Conservation (phyloP, 2,888 invertebrate genomes). For the Mellilla xanthometata region DNA sequence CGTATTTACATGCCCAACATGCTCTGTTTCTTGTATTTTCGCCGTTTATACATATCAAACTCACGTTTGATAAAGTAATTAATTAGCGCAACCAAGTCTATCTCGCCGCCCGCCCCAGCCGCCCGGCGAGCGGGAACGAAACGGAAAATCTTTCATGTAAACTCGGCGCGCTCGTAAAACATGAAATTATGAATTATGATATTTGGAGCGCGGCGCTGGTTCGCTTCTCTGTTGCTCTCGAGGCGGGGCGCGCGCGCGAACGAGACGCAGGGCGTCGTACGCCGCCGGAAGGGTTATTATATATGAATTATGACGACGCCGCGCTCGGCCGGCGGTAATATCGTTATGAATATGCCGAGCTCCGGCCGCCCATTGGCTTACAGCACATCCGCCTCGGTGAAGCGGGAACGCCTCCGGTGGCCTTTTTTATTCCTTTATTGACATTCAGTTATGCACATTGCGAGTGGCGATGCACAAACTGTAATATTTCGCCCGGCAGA, state of each 20-base stretch:
- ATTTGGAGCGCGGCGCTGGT: conserved; percentile 50
- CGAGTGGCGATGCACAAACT: conserved; percentile 78
- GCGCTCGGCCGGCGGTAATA: conserved; percentile 79
- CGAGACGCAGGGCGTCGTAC: conserved; percentile 69
- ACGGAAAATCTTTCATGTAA: conserved; percentile 53
- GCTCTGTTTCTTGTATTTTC: conserved; percentile 52
- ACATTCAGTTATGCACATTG: conserved; percentile 81
- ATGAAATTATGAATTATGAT: conserved; percentile 82
- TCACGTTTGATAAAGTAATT: conserved; percentile 37
- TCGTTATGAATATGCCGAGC: conserved; percentile 82
- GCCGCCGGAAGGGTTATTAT: conserved; percentile 81
- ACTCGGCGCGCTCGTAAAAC: conserved; percentile 55
- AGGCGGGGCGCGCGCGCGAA: conserved; percentile 47
- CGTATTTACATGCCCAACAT: conserved; percentile 62
- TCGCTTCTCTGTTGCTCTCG: conserved; percentile 65
- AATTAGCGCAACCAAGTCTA: conserved; percentile 33
- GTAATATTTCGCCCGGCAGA: conserved; percentile 77
- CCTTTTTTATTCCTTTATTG: conserved; percentile 80
- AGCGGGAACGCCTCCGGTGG: conserved; percentile 78
- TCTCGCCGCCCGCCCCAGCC: conserved; percentile 27
- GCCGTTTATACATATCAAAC: conserved; percentile 48
- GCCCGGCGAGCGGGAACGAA: conserved; percentile 46
- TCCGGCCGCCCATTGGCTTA: conserved; percentile 77
- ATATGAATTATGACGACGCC: conserved; percentile 82
- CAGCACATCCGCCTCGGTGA: conserved; percentile 74